phyloP scores from a whole-genome alignment of 2,797 vertebrate genomes.

The Myoxocephalus aenaeus region DNA sequence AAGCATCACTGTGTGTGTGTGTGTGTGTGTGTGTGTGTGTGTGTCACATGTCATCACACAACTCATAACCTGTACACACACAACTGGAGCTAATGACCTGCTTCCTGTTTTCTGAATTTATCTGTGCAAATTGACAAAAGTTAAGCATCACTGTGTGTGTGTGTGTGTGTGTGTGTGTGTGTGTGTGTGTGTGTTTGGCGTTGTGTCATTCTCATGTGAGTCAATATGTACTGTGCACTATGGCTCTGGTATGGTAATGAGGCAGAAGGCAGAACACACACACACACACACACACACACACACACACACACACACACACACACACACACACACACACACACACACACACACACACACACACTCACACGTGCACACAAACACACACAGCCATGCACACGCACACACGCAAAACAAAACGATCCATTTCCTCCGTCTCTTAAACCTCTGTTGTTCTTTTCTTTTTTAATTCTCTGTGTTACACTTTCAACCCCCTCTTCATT shows the following conservation, averaged over 20 bases:
- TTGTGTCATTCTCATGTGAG: conserved; percentile 11
- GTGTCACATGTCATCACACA: background rate
- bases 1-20: too few relatives aligned
- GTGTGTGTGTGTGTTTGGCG: background rate
- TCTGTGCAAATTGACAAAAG: background rate
- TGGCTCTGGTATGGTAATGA: conserved; percentile 7
- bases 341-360: too few relatives aligned
- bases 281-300: conserved; percentile 32
- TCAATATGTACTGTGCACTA: conserved; percentile 10
- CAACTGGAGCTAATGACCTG: background rate
- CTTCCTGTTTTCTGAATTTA: background rate
- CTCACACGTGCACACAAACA: too few relatives aligned
- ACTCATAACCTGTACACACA: background rate
- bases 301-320: conserved; percentile 17
- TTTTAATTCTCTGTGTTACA: conserved; percentile 35
- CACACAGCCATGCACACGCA: background rate
- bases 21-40: background rate
- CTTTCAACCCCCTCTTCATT: conserved; percentile 45
- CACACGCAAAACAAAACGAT: conserved; percentile 24
- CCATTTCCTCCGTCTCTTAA: conserved; percentile 12
- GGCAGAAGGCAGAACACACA: conserved; percentile 15
- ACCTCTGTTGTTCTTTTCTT: background rate
- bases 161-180: background rate
- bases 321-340: background rate
- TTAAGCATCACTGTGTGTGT: background rate